phyloP scores from a whole-genome alignment of 2,888 invertebrate species.

The Orthosia gothica region DNA sequence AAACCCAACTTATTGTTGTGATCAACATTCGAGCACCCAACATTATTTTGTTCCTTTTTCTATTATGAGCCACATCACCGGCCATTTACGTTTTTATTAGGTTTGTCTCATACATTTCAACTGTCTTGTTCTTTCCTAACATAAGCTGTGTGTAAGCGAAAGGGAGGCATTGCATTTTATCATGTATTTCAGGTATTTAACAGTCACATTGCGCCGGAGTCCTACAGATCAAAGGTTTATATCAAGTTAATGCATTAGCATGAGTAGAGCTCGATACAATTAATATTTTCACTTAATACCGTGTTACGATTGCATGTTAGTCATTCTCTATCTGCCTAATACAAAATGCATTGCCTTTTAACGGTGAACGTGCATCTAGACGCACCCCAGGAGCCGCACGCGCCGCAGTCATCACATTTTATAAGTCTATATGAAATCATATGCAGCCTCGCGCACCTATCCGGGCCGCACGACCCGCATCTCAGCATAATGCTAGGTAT shows the following conservation, averaged over 20 bases:
- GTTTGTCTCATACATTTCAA: slow-evolving; percentile 60
- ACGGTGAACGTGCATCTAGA: too few relatives aligned
- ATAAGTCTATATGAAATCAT: too few relatives aligned
- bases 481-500: too few relatives aligned
- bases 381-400: too few relatives aligned
- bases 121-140: slow-evolving; percentile 66
- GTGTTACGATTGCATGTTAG: slow-evolving; percentile 83
- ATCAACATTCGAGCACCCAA: slow-evolving; percentile 33
- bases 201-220: slow-evolving; percentile 98
- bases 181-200: slow-evolving; percentile 97
- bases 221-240: slow-evolving; percentile 98
- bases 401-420: too few relatives aligned
- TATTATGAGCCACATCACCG: slow-evolving; percentile 51
- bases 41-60: slow-evolving; percentile 51
- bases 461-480: too few relatives aligned
- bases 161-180: slow-evolving; percentile 88
- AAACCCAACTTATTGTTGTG: slow-evolving; percentile 37
- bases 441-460: too few relatives aligned
- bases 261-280: slow-evolving; percentile 85
- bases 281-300: slow-evolving; percentile 75
- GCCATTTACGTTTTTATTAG: slow-evolving; percentile 50
- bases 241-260: slow-evolving; percentile 91
- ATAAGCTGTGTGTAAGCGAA: slow-evolving; percentile 72
- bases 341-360: slow-evolving; percentile 73
- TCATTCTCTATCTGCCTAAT: slow-evolving; percentile 71